Evolutionary conservation across 2,797 vertebrate species (phyloP), one percentile per base, ranked within the genome.

Genomic region (Meda fulgida): DNA sequence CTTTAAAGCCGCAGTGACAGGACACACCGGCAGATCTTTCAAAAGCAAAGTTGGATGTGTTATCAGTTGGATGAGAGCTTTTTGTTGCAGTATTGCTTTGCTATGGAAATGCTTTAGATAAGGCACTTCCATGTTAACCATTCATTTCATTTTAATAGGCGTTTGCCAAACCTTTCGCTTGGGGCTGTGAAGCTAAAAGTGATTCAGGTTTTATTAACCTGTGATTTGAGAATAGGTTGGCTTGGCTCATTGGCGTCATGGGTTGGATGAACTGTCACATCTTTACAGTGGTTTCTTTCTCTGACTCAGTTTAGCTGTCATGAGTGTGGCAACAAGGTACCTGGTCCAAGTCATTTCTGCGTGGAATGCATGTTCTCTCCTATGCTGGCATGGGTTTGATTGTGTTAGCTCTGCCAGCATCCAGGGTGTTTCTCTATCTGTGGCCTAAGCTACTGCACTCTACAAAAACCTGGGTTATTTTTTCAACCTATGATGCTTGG

Each of bases 71-170:
- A 70, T 53, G 58, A 77, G 7, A 73, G 60, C 43, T 81, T 86
- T 78, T 81, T 46, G 79, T 89, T 78, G 36, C 48, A 80, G n/a
- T 78, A 66, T 72, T 82, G 46, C 66, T 83, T 76, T 70, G 58
- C 73, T 82, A 76, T 85, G 84, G 58, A 81, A 89, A 83, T 58
- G 40, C 26, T 84, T 69, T 78, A 29, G 73, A 87, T 87, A 89
- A 87, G 78, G 53, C 26, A 60, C 38, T 71, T 79, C 70, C 75
- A 83, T 21, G 36, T 81, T 72, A 80, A 70, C 55, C 73, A 81
- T 90, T 81, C 69, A 88, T 87, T 78, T 65, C 40, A 84, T 81
- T 80, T 88, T 83, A 84, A 78, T 71, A 83, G 77, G 55, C 11
- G 40, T 67, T 86, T 80, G 55, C 51, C 85, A 85, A 78, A 86